Conservation (phyloP, 1,140 invertebrate species). For the Choristoneura fumiferana region DNA sequence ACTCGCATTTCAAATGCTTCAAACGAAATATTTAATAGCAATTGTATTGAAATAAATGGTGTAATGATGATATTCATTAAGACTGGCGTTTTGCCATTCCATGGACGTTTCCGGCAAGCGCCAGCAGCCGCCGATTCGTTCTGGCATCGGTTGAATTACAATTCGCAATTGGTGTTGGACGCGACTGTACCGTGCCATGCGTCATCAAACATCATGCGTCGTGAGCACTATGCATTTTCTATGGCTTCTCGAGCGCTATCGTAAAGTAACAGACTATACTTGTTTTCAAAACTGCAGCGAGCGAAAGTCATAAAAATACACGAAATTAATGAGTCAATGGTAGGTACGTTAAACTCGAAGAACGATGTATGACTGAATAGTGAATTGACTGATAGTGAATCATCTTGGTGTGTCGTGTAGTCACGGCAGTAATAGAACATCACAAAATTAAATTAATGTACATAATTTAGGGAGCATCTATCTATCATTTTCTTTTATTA, state of each 20-base stretch:
- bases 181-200: conserved; percentile 51
- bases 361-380: too few relatives aligned
- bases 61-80: conserved; percentile 52
- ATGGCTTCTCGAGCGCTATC: conserved; percentile 27
- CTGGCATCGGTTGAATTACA: conserved; percentile 56
- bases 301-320: too few relatives aligned
- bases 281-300: too few relatives aligned
- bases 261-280: too few relatives aligned
- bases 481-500: too few relatives aligned
- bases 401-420: too few relatives aligned
- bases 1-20: neutral
- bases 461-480: too few relatives aligned
- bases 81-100: conserved; percentile 62
- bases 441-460: too few relatives aligned
- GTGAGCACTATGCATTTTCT: conserved; percentile 28
- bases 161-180: conserved; percentile 49
- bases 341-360: too few relatives aligned
- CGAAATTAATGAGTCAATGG: too few relatives aligned
- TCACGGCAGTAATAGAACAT: too few relatives aligned
- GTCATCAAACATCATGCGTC: conserved; percentile 41
- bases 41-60: conserved; percentile 44
- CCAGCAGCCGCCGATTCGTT: conserved; percentile 50
- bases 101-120: conserved; percentile 57
- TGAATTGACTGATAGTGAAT: too few relatives aligned
- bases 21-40: neutral